Evolutionary conservation across 2,113 vertebrate species (phyloP), one percentile per base, ranked within the genome.

Genomic region (Planiliza haematocheilus): DNA sequence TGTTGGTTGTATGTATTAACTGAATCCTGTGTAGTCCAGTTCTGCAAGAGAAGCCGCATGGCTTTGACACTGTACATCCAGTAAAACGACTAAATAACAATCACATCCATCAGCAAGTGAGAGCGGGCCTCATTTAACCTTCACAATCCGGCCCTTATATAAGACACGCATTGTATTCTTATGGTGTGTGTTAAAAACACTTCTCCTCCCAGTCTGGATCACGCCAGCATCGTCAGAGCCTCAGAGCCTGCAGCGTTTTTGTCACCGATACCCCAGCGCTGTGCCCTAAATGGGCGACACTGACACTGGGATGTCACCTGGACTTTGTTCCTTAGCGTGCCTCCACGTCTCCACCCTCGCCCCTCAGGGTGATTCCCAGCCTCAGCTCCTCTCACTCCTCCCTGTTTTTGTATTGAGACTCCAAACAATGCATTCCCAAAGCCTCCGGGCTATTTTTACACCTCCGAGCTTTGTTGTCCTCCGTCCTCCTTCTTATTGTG

Each of bases 271-370:
- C 41, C 58, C 13, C 79, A 61, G 67, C 42, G 18, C 57, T 48
- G 62, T 70, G 67, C 74, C 69, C 69, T 80, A 71, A 84, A 82
- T 83, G 71, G 85, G 82, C 46, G 87, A 91, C 91, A 91, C 81
- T 52, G 90, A 91, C 86, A 85, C 91, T 89, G 61, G 63, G 80
- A 86, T 91, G 90, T 92, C 91, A 92, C 91, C 82, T 75, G 82
- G 79, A 91, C 92, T 93, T 94, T 94, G 92, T 94, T 89, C 72
- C 76, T 36, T 72, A 77, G 80, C 53, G 74, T 88, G 78, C 79
- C 82, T 91, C 85, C 81, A 73, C 89, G 89, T 84, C 84, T 70
- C 82, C 83, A 77, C 91, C 81, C 66, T 61, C 10, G 10, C 60
- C 69, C 85, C 82, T 82, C 43, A 20, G 82, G 91, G 83, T 85